Evolutionary conservation across 23 tunicate species (phyloP).

Genomic region (Oikopleura albicans): DNA sequence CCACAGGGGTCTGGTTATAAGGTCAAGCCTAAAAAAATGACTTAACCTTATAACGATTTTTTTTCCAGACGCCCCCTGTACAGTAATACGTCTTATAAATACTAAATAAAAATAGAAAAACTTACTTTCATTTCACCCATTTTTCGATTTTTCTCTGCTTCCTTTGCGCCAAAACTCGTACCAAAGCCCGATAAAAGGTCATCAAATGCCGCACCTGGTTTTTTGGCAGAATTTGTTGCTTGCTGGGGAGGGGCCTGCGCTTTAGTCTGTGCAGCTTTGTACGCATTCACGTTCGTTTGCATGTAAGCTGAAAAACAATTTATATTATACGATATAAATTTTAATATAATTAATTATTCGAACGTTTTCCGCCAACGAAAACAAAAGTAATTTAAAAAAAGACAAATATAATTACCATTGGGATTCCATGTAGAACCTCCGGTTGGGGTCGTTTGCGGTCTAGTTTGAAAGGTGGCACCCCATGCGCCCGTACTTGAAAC

Average conservation of each 20-base stretch:
- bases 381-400: not conserved
- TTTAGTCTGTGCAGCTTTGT: not conserved
- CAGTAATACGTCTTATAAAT: too few species aligned
- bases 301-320: not conserved
- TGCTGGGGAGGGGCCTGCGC: not conserved
- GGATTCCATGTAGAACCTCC: not conserved
- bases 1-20: too few species aligned
- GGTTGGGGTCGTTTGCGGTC: not conserved
- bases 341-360: too few species aligned
- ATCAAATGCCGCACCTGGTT: constrained; percentile 48
- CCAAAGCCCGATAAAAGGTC: constrained; percentile 63
- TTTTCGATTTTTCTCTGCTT: constrained; percentile 41
- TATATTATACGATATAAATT: too few species aligned
- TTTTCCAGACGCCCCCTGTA: too few species aligned
- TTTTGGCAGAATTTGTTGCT: not conserved
- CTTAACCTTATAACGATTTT: too few species aligned
- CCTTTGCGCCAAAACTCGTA: constrained; percentile 43
- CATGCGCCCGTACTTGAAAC: not conserved
- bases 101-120: not conserved
- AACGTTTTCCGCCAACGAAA: not conserved
- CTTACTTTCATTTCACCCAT: constrained; percentile 43
- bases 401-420: too few species aligned
- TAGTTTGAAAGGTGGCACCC: not conserved
- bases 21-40: too few species aligned
- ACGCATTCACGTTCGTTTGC: not conserved